Evolutionary conservation across 2,113 vertebrate genomes (phyloP), one percentile per base, ranked within the genome.

Genomic region (Progne subis): DNA sequence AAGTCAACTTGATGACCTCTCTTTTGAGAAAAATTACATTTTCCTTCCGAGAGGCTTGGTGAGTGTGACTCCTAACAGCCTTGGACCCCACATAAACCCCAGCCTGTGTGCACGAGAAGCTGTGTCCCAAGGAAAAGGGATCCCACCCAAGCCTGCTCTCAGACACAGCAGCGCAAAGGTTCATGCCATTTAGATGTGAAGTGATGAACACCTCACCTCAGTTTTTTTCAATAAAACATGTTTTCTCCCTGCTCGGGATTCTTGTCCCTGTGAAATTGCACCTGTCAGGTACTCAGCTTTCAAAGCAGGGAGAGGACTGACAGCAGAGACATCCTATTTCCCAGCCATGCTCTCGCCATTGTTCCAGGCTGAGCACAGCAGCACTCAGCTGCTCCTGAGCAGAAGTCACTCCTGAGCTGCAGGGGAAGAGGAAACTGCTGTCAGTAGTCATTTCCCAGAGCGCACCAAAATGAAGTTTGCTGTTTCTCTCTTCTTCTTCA

Each of bases 271-370:
- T 15, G 41, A 63, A 95, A 89, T 3, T 67, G 24, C 32, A 57
- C 19, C 88, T 75, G 67, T 64, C 87, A 80, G 59, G 37, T 50
- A 23, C 34, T 10, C 26, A 8, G n/a, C 47, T 88, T 83, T 82
- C 79, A 82, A 56, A 31, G 26, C 61, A 67, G 47, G 25, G 50
- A 80, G 69, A 0, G 1, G 43, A 8, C 46, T 61, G 92, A 61
- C 76, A 83, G 75, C 71, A 75, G 21, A 28, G 79, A 77, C 55
- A 69, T 39, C 56, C 47, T n/a, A 34, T 88, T 93, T 86, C 41
- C 59, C 53, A 91, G 61, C 28, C 24, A 1, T 26, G 32, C 49
- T 92, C 59, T 60, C 14, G 43, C 69, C 34, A 61, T 12, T 53
- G 85, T 86, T 74, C 32, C 41, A 55, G 79, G 56, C 50, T 77